A percentile compares a stretch with the other conserved stretches of the same genome.
Evolutionary conservation across 2,888 invertebrate genomes (phyloP).

Genomic region (Eugnorisma glareosa): DNA sequence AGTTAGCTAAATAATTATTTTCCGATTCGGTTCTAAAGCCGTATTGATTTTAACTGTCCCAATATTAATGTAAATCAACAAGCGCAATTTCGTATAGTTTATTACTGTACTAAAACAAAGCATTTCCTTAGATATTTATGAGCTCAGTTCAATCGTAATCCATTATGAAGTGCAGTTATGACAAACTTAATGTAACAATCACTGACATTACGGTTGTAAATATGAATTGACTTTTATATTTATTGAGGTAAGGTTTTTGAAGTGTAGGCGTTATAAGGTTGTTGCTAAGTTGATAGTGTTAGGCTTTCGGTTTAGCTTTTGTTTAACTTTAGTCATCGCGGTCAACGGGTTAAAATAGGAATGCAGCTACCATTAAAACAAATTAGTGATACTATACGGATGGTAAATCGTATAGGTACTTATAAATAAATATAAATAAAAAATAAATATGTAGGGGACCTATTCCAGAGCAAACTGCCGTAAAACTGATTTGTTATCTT

Average conservation of each 20-base stretch:
- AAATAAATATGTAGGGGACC: not conserved
- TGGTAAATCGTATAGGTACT: not conserved
- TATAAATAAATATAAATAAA: not conserved
- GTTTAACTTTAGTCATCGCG: not conserved
- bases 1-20: not conserved
- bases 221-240: constrained; percentile 54
- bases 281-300: constrained; percentile 32
- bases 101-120: constrained; percentile 42
- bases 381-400: not conserved
- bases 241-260: constrained; percentile 29
- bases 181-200: constrained; percentile 43
- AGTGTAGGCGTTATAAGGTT: constrained; percentile 31
- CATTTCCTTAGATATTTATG: constrained; percentile 24
- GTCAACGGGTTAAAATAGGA: not conserved
- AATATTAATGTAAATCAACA: constrained; percentile 8
- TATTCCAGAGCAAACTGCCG: not conserved
- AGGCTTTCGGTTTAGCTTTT: constrained; percentile 13
- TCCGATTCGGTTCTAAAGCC: not conserved
- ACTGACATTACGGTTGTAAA: constrained; percentile 40
- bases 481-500: not conserved
- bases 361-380: not conserved
- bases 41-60: not conserved
- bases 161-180: constrained; percentile 39
- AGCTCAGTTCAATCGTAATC: constrained; percentile 34
- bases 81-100: constrained; percentile 38